Base-by-base conservation (phyloP, 2,888 invertebrate genomes). In the Oegoconia quadripuncta region DNA sequence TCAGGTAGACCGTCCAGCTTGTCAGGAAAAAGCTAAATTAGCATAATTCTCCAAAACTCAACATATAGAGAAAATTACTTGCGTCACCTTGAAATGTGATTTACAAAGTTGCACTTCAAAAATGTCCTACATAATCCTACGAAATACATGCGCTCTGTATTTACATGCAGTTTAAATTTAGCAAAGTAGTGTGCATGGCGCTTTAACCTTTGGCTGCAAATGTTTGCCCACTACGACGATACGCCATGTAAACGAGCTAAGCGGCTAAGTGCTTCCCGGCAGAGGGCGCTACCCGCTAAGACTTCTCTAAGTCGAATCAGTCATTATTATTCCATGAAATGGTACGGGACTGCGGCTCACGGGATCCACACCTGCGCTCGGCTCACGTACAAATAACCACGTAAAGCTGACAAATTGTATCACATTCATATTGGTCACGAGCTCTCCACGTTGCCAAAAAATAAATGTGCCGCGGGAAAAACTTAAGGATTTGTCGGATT, bases 351-450 rank as follows among this genome's bases (percentile, higher is more conserved):
- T 50, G 54, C 45, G 55, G 59, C 59, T 56, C 47, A 50, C 52
- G 48, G 51, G 50, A 48, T 56, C 49, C 62, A 61, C 82, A 83
- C 83, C 82, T 82, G 83, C 69, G 71, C 70, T 51, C 64, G 41
- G 40, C 63, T 52, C 60, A 55, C 61, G 60, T 69, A 76, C 78
- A 82, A 83, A 82, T 80, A 81, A 75, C 78, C 79, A 64, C 65
- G 73, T 81, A 81, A 84, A 78, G 77, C 81, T 76, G 78, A 84
- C 75, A 83, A 82, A 84, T 83, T 67, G 80, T 66, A 73, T 70
- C 74, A 74, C 83, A 84, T 84, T 72, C 79, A 74, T 83, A 83
- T 77, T 61, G 77, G 76, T 69, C 77, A 64, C 65, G 65, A 59
- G 60, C 62, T 59, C 50, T 57, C 47, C 51, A 44, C 40, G 64